Conservation (phyloP, 2,888 invertebrate species). For the Myopa tessellatipennis region DNA sequence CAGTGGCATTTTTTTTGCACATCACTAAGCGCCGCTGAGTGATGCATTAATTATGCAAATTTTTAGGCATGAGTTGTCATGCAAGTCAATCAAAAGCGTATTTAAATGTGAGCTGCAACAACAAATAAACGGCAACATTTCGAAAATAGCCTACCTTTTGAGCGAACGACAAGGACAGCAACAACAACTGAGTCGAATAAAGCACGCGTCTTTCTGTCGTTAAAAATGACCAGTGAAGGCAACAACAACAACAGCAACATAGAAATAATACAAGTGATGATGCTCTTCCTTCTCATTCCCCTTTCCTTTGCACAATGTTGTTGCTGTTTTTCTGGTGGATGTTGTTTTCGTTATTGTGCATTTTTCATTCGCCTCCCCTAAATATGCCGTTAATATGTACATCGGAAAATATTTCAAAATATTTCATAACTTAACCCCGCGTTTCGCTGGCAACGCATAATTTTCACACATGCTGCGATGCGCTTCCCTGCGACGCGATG, state of each 20-base stretch:
- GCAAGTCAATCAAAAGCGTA: conserved; percentile 33
- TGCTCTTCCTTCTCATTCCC: not conserved
- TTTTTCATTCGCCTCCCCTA: conserved; percentile 23
- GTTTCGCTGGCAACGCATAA: not conserved
- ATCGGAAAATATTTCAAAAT: not conserved
- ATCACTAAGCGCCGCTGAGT: conserved; percentile 21
- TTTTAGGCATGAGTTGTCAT: conserved; percentile 2
- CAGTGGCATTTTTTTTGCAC: not conserved
- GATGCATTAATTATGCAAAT: conserved; percentile 20
- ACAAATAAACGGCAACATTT: not conserved
- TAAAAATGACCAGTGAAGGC: conserved; percentile 8
- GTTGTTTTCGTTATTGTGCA: conserved; percentile 11
- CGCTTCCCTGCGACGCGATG: not conserved
- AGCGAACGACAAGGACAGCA: not conserved
- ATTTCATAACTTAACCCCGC: conserved; percentile 29
- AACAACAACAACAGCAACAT: conserved; percentile 11
- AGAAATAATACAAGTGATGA: not conserved
- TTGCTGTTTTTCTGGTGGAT: no score
- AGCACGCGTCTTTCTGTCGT: not conserved
- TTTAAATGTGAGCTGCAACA: conserved; percentile 9
- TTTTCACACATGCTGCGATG: conserved; percentile 18
- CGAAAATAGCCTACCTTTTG: not conserved
- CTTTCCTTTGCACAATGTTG: not conserved
- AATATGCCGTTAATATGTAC: conserved; percentile 2
- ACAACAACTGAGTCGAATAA: not conserved